Conservation (phyloP, 1,140 invertebrate species). For the Pachyrhynchus sulphureomaculatus region DNA sequence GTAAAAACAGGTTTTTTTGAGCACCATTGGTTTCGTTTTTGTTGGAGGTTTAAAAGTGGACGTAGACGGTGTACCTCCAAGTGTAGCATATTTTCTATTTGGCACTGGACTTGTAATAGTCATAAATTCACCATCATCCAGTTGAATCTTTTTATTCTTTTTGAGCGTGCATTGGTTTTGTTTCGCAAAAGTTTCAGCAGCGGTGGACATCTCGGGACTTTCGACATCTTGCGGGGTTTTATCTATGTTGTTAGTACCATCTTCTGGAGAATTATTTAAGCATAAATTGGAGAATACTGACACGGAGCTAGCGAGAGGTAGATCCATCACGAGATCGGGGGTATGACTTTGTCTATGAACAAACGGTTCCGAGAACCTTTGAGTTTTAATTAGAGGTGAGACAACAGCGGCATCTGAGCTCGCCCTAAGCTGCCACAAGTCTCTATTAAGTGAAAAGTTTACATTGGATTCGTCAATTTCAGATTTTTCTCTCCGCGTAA, state of each 20-base stretch:
- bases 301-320: conserved; percentile 62
- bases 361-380: conserved; percentile 56
- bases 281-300: conserved; percentile 39
- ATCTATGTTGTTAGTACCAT: conserved; percentile 30
- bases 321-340: conserved; percentile 87
- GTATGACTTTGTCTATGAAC: conserved; percentile 64
- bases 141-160: conserved; percentile 65
- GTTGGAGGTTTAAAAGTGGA: conserved; percentile 47
- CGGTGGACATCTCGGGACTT: conserved; percentile 69
- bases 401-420: conserved; percentile 55
- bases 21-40: conserved; percentile 46
- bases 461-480: conserved; percentile 45
- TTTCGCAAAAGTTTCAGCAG: conserved; percentile 72
- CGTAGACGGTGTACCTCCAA: conserved; percentile 32
- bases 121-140: conserved; percentile 46
- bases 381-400: conserved; percentile 42
- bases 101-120: conserved; percentile 46
- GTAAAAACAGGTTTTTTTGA: conserved; percentile 51
- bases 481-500: conserved; percentile 15
- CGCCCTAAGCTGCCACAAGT: conserved; percentile 63
- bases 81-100: conserved; percentile 41
- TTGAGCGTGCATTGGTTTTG: conserved; percentile 82
- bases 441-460: conserved; percentile 55
- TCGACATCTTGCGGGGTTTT: conserved; percentile 53
- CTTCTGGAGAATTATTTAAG: conserved; percentile 29